phyloP scores from a whole-genome alignment of 2,797 vertebrate species.

The Sitta carolinensis region DNA sequence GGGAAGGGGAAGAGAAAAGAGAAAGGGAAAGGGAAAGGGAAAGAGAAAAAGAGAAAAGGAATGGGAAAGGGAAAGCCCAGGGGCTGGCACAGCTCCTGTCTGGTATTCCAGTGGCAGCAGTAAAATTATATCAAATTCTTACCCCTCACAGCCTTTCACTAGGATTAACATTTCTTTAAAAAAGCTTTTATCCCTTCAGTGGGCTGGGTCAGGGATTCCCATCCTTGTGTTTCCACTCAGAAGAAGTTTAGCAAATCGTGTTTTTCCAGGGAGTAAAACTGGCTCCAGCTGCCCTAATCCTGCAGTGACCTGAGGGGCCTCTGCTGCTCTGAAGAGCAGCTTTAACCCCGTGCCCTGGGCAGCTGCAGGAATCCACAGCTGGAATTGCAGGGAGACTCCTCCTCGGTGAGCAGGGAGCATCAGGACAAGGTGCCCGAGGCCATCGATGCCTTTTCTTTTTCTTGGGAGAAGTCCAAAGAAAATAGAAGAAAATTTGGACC shows the following conservation, averaged over 20 bases:
- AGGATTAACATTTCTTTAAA: background rate
- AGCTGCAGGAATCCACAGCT: background rate
- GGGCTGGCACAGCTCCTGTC: background rate
- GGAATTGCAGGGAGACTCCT: accelerated
- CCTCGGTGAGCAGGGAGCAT: background rate
- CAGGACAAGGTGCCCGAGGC: background rate
- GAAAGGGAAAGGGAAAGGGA: too few species aligned
- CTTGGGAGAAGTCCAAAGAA: background rate
- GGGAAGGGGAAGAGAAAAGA: too few species aligned
- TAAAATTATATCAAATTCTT: background rate
- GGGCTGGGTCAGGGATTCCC: background rate
- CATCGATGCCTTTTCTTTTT: background rate
- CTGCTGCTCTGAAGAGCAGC: background rate
- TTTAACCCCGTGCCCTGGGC: accelerated
- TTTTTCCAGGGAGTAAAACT: background rate
- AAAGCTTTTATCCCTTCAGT: background rate
- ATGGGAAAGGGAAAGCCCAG: background rate
- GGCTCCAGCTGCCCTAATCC: background rate
- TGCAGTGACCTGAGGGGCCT: background rate
- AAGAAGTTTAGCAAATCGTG: background rate
- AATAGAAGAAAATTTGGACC: background rate
- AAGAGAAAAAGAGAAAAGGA: too few species aligned
- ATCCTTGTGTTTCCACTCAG: background rate
- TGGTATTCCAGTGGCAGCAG: background rate
- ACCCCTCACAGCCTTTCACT: background rate